These are phyloP conservation scores for Drosophila sproati DNA, from an alignment of 1,140 invertebrate genomes.

Conservation along the genomic window DNA sequence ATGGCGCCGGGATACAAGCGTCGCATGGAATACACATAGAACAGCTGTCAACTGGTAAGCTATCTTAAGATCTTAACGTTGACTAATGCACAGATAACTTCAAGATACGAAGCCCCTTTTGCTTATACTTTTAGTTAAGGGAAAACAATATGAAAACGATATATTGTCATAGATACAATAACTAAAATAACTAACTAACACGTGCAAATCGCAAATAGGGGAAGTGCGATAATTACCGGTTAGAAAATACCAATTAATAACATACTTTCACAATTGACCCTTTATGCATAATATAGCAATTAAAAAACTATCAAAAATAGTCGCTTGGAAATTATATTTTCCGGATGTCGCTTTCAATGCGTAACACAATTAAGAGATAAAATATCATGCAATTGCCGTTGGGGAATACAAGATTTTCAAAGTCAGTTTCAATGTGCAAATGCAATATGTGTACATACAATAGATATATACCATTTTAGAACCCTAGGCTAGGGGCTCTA, in stretches of 20 bases:
- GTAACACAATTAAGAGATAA: no score
- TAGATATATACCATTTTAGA: background rate
- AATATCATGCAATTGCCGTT: background rate
- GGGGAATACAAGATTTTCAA: background rate
- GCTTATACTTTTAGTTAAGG: background rate
- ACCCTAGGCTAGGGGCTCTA: background rate
- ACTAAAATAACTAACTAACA: background rate
- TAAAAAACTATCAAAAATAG: no score
- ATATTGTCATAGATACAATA: no score
- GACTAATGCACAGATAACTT: background rate
- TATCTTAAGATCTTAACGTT: background rate
- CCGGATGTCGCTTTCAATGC: background rate
- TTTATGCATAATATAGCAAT: no score
- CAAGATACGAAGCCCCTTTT: no score
- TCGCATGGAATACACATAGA: constrained; percentile 32
- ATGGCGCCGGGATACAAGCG: constrained; percentile 32
- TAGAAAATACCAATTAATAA: background rate
- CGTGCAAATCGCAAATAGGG: background rate
- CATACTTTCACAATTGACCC: background rate
- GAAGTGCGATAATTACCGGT: background rate
- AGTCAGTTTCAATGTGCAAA: background rate
- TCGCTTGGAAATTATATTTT: background rate
- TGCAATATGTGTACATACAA: background rate
- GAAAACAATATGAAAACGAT: no score
- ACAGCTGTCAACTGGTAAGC: constrained; percentile 43